phyloP scores from a whole-genome alignment of 2,797 vertebrate genomes.

The Gymnothorax javanicus region DNA sequence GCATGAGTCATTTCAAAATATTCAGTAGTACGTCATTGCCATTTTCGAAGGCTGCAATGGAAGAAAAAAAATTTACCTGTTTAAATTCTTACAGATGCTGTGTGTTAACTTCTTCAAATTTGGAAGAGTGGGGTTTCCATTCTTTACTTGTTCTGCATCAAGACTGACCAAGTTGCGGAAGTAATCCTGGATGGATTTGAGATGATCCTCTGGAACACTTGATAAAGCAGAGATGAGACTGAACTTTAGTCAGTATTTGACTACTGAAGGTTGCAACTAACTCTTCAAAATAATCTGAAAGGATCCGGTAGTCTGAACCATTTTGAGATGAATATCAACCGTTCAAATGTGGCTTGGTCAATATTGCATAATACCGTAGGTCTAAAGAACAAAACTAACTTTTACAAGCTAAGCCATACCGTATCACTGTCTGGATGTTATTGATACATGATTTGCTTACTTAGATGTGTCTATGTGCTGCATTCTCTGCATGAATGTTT shows the following conservation, averaged over 20 bases:
- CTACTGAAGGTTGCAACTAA: not conserved
- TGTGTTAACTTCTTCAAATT: constrained; percentile 85
- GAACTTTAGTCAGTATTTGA: not conserved
- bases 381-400: no score
- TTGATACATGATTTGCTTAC: constrained; percentile 62
- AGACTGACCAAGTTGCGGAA: constrained; percentile 76
- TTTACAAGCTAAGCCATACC: not conserved
- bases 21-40: not conserved
- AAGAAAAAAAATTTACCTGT: constrained; percentile 72
- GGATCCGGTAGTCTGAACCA: not conserved
- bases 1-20: not conserved
- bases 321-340: not conserved
- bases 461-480: constrained; percentile 83
- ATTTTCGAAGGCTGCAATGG: not conserved
- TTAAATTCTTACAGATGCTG: constrained; percentile 86
- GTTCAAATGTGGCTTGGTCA: not conserved
- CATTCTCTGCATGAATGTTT: constrained; percentile 80
- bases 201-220: constrained; percentile 86
- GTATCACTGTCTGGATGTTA: not conserved
- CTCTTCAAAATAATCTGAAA: no score
- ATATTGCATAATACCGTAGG: not conserved
- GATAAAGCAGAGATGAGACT: not conserved
- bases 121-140: constrained; percentile 80
- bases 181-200: constrained; percentile 88
- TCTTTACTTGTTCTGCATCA: constrained; percentile 85